Base-by-base conservation (phyloP, 1,140 invertebrate species). In the Conus ventricosus region DNA sequence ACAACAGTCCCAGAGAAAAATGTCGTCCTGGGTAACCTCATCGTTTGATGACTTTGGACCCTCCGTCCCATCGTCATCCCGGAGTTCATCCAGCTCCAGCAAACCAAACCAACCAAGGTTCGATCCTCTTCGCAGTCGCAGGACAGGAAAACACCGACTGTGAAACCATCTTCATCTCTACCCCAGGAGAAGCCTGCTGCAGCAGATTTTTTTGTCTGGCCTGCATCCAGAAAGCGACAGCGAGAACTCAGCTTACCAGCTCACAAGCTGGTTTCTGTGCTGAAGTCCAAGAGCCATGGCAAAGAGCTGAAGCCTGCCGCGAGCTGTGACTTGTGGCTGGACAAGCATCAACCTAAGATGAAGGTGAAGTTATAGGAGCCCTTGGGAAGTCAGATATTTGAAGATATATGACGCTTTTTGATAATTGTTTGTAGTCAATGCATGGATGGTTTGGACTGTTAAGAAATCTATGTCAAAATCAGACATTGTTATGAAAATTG, bases 271-370 rank as follows among this genome's bases (percentile, higher is more conserved):
- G 11, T n/a, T 75, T 39, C 51, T 82, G 81, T 8, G 17, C 53
- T 75, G n/a, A 71, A 89, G 76, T 88, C 75, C 39, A 82, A 87
- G 5, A 39, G 84, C 15, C 75, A 88, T 25, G 55, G 89, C 76
- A 53, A 87, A 60, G 89, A 89, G 87, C 81, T 85, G n/a, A 89
- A 88, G 54, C 10, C 85, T 76, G 75, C 82, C 10, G 51, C 87
- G 51, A 92, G 91, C 23, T 88, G 82, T 54, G 90, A 87, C 23
- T 81, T 94, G 5, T 94, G 93, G 93, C 90, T 91, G 53, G 93
- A 94, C 25, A 93, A 94, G 89, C 85, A 93, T 90, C 88, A 91
- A 25, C 93, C 93, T 10, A 89, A 84, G 75, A 89, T 85, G 83
- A 90, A 91, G 91, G 93, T 93, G 90, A 86, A 54, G 85, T 39